These are phyloP conservation scores for Chrysopa pallens DNA, from an alignment of 1,140 invertebrate species.

Conservation along the genomic window DNA sequence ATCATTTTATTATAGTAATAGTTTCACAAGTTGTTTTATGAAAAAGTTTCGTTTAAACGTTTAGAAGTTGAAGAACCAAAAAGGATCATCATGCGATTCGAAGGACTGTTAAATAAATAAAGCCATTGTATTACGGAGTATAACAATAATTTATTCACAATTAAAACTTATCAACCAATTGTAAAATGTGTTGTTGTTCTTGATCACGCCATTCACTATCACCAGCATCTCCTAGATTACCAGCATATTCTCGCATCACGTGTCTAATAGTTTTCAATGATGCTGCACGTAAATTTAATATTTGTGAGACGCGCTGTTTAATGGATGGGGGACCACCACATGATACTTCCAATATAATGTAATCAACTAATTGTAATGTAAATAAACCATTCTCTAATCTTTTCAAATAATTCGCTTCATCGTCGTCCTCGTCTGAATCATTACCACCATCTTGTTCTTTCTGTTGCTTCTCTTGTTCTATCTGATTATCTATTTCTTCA, in stretches of 20 bases:
- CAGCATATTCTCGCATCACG: slow-evolving; percentile 92
- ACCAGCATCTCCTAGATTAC: slow-evolving; percentile 80
- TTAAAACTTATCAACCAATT: slow-evolving; percentile 89
- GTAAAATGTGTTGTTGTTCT: slow-evolving; percentile 81
- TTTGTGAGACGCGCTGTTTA: slow-evolving; percentile 77
- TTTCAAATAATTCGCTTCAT: slow-evolving; percentile 75
- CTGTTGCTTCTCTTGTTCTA: slow-evolving; percentile 39
- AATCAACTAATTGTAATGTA: slow-evolving; percentile 88
- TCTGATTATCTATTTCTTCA: slow-evolving; percentile 62
- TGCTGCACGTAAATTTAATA: slow-evolving; percentile 73
- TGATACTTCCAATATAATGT: slow-evolving; percentile 87
- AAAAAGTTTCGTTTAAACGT: too few species aligned
- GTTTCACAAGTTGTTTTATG: too few species aligned
- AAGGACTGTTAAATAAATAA: too few species aligned
- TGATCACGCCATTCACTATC: slow-evolving; percentile 66
- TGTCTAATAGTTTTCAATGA: slow-evolving; percentile 88
- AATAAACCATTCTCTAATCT: slow-evolving; percentile 86
- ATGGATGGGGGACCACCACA: slow-evolving; percentile 52
- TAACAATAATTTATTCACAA: too few species aligned
- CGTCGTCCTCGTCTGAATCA: slow-evolving; percentile 47
- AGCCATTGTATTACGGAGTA: too few species aligned
- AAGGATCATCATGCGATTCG: too few species aligned
- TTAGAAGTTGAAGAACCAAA: too few species aligned
- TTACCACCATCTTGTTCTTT: not conserved
- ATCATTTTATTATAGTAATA: too few species aligned